Evolutionary conservation across 2,113 vertebrate species (phyloP), one percentile per base, ranked within the genome.

Genomic region (Hyaena hyaena): DNA sequence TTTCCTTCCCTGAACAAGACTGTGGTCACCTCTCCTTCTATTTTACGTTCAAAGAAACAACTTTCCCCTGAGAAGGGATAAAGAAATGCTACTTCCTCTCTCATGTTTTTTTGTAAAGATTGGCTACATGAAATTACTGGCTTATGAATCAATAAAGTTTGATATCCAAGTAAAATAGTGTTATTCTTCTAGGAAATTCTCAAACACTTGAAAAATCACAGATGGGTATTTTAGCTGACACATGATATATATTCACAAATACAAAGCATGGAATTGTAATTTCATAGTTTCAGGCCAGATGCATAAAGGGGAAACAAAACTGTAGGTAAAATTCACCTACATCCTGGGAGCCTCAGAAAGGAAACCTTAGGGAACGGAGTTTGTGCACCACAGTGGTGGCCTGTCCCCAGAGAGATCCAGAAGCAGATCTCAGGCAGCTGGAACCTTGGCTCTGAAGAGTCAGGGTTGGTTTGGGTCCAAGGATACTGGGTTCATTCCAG

Each of bases 121-220:
- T 73, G 35, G 77, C 76, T 43, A 66, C 17, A 61, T 81, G 81
- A 50, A 92, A 97, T 90, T 80, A 92, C n/a, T 95, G 71, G 73
- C 39, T 95, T 93, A 81, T 61, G 50, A 81, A 92, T 87, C 89
- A 81, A 95, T 92, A 93, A 74, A 80, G 87, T 45, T 48, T 96
- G 84, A 87, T 63, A 23, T 68, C 33, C 39, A 97, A 96, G 87
- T 93, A 66, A 94, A 81, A 90, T n/a, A 66, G 24, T 84, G 91
- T 61, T 48, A 39, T 43, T 87, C 74, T 88, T 80, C 82, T 87
- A 96, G n/a, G 50, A 93, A 90, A 90, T 55, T 53, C 73, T 85
- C 8, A 58, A 71, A 92, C 35, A 83, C 39, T 50, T 71, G 3
- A 5, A 43, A 53, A 43, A 45, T 82, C 77, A 90, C 31, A 88